Conservation (phyloP, 2,113 vertebrate genomes). For the Marcusenius ussheri region DNA sequence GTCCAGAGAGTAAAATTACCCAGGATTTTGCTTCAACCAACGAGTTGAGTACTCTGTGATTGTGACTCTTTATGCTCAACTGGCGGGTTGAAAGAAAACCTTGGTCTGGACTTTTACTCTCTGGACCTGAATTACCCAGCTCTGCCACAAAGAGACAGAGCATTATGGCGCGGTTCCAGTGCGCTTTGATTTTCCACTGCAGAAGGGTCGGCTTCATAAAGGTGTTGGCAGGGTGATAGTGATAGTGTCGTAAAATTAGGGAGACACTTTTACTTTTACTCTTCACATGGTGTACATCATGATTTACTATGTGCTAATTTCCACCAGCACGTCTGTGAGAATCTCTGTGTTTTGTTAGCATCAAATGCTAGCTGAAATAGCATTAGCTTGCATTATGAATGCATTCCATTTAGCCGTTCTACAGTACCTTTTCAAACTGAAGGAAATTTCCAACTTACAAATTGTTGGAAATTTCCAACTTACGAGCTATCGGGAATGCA, state of each 20-base stretch:
- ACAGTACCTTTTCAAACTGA: background rate
- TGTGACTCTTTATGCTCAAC: no score
- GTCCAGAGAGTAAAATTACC: no score
- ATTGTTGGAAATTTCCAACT: background rate
- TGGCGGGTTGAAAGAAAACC: no score
- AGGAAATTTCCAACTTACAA: background rate
- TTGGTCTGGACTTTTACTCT: no score
- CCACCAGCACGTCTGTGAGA: background rate
- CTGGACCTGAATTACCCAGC: no score
- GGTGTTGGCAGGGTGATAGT: background rate
- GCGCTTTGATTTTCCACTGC: background rate
- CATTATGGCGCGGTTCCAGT: background rate
- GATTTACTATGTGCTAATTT: background rate
- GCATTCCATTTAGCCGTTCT: background rate
- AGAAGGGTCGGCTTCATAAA: background rate
- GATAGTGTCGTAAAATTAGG: background rate
- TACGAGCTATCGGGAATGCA: background rate
- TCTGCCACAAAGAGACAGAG: no score
- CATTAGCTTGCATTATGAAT: background rate
- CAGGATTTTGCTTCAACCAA: no score
- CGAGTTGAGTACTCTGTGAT: no score
- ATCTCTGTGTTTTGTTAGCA: background rate
- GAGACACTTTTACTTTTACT: background rate
- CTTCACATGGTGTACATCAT: background rate
- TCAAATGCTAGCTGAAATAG: background rate